Conservation (phyloP, 1,140 invertebrate species). For the Venturia canescens region DNA sequence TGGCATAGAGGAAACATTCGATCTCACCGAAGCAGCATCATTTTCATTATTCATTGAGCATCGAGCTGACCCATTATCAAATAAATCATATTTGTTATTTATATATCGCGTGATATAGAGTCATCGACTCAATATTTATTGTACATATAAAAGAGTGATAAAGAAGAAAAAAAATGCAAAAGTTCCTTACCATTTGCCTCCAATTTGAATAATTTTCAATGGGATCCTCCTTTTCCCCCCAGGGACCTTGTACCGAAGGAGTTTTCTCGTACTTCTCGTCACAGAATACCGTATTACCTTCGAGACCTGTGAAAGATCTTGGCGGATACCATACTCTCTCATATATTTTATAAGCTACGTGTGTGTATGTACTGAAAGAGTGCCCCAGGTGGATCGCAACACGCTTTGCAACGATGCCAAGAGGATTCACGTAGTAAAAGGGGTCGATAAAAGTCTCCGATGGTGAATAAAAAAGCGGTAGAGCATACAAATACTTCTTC, state of each 20-base stretch:
- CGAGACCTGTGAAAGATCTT: conserved; percentile 31
- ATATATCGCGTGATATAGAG: background rate
- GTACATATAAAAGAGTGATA: conserved; percentile 4
- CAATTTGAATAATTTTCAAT: conserved; percentile 38
- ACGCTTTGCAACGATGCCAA: conserved; percentile 17
- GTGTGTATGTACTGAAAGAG: background rate
- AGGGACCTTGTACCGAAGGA: background rate
- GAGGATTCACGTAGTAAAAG: conserved; percentile 18
- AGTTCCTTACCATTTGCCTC: background rate
- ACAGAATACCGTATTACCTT: conserved; percentile 38
- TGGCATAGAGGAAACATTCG: conserved; percentile 69
- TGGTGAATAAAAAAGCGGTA: conserved; percentile 2
- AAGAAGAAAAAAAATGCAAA: background rate
- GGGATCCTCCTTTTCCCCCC: background rate
- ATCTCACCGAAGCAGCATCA: background rate
- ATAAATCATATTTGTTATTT: too few species aligned
- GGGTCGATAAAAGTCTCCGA: conserved; percentile 25
- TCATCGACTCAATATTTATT: conserved; percentile 12
- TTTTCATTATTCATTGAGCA: conserved; percentile 15
- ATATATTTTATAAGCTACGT: background rate
- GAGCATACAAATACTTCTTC: background rate
- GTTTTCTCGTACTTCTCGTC: conserved; percentile 9
- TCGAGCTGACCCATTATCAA: background rate
- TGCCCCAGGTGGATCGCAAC: conserved; percentile 23
- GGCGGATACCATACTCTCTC: background rate